These are phyloP conservation scores for Caenorhabditis afra DNA, from an alignment of 2,888 invertebrate species.

Conservation along the genomic window DNA sequence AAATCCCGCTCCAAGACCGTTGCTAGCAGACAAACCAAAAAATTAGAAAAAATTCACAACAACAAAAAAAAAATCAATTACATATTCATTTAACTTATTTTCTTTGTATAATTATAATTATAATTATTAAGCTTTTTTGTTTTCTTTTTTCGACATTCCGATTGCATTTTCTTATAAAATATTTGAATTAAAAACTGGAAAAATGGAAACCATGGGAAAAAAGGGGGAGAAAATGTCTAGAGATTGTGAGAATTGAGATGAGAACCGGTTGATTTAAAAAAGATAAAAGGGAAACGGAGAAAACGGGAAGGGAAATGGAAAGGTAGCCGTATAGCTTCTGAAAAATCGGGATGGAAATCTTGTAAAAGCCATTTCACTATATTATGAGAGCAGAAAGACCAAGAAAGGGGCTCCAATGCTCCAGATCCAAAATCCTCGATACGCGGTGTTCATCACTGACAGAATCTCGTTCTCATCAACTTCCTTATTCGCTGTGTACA, in stretches of 20 bases:
- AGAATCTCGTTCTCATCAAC: conserved; percentile 52
- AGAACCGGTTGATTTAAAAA: conserved; percentile 4
- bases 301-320: not conserved
- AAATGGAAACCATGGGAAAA: not conserved
- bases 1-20: conserved; percentile 6
- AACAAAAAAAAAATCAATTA: no score
- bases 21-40: conserved; percentile 2
- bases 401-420: conserved; percentile 1
- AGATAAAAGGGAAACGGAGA: not conserved
- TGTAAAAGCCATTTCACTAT: no score
- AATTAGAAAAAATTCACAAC: no score
- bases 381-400: not conserved
- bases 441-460: conserved; percentile 44
- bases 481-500: conserved; percentile 53
- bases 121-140: conserved; percentile 7
- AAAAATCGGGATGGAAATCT: conserved; percentile 23
- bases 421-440: conserved; percentile 3
- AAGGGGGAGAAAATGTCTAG: not conserved
- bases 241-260: no score
- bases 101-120: conserved; percentile 7
- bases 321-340: conserved; percentile 37
- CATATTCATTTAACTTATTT: conserved; percentile 31
- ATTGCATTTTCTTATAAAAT: conserved; percentile 16
- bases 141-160: conserved; percentile 27
- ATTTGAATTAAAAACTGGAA: not conserved